Conservation (phyloP, 2,888 invertebrate genomes). For the Acleris literana region DNA sequence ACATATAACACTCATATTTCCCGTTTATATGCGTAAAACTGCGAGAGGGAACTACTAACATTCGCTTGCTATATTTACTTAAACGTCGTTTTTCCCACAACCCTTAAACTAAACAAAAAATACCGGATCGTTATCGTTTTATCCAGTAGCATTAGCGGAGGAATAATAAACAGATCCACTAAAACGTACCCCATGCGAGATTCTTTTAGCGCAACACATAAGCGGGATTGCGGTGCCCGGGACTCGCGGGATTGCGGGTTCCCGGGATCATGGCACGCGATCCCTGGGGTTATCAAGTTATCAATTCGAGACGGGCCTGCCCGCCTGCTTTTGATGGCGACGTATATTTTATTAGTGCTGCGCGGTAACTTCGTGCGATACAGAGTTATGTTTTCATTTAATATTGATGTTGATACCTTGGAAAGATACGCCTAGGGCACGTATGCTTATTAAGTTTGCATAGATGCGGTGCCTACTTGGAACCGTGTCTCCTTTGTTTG, state of each 20-base stretch:
- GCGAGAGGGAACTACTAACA: too few species aligned
- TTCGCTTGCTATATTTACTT: too few species aligned
- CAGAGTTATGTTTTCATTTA: slow-evolving; percentile 21
- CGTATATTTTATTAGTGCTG: slow-evolving; percentile 22
- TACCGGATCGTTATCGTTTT: slow-evolving; percentile 9
- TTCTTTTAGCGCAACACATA: slow-evolving; percentile 23
- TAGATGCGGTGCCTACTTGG: too few species aligned
- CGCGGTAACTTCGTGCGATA: slow-evolving; percentile 11
- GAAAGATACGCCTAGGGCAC: slow-evolving; percentile 1
- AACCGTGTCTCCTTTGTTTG: too few species aligned
- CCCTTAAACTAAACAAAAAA: too few species aligned
- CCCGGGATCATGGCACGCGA: slow-evolving; percentile 40
- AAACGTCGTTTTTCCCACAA: too few species aligned
- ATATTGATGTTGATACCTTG: slow-evolving; percentile 12
- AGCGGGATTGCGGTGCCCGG: slow-evolving; percentile 31
- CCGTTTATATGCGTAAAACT: too few species aligned
- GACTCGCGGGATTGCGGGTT: slow-evolving; percentile 45
- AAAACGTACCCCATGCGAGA: slow-evolving; percentile 7
- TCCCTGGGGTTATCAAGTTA: slow-evolving; percentile 71
- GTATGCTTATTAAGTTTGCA: slow-evolving; percentile 1
- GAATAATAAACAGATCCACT: slow-evolving; percentile 55
- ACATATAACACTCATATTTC: too few species aligned
- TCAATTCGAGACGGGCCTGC: slow-evolving; percentile 66
- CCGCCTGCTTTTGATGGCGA: slow-evolving; percentile 38
- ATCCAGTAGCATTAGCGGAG: slow-evolving; percentile 7